These are phyloP conservation scores for Caranx ignobilis DNA, from an alignment of 2,113 vertebrate genomes.

Conservation along the genomic window DNA sequence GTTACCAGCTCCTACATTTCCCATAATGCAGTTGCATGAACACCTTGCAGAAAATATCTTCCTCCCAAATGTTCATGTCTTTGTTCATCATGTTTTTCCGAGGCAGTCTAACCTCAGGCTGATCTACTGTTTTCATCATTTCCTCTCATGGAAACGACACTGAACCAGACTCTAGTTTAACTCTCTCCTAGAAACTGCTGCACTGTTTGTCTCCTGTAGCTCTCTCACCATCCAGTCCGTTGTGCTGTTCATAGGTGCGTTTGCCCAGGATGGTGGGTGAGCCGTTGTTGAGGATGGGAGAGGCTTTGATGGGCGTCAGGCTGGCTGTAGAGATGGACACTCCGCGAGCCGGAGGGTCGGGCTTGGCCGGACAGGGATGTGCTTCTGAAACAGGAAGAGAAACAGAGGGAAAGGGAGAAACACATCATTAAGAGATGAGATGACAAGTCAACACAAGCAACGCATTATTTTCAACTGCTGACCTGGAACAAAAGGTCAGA, in stretches of 20 bases:
- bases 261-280: conserved; percentile 98
- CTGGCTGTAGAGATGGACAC: conserved; percentile 87
- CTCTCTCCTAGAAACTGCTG: not conserved
- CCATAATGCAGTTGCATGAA: no score
- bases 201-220: no score
- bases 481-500: not conserved
- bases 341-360: conserved; percentile 85
- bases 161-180: no score
- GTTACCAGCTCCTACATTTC: no score
- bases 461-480: not conserved
- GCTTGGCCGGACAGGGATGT: conserved; percentile 91
- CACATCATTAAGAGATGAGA: not conserved
- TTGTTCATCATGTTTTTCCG: no score
- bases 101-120: no score
- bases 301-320: conserved; percentile 92
- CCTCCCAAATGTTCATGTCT: no score
- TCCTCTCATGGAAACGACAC: no score
- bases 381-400: conserved; percentile 86
- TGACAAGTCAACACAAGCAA: not conserved
- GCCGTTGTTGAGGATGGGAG: conserved; percentile 95
- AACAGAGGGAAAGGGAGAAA: not conserved
- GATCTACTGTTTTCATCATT: no score
- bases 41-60: no score
- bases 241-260: conserved; percentile 96
- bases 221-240: conserved; percentile 93